Base-by-base conservation (phyloP, 1,140 invertebrate species). In the Cotesia glomerata region DNA sequence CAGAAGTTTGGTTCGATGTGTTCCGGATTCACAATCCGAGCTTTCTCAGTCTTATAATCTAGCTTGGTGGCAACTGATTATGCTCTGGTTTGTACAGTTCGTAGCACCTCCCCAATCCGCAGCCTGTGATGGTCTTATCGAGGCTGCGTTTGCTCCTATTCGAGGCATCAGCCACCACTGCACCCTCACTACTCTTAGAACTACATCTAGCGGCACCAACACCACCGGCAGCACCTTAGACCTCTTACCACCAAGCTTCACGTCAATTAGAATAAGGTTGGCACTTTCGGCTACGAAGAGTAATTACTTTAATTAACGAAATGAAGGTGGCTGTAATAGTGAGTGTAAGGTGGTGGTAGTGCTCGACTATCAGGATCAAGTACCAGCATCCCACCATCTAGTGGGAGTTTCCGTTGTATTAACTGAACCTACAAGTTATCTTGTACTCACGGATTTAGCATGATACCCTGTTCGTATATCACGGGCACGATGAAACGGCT, bases 261-360 rank as follows among this genome's bases (percentile, higher is more conserved):
- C 86, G 86, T 87, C 86, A 88, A 88, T 88, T 88, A 88, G 86
- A 86, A 88, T 87, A 87, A 87, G 85, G 87, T 87, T 87, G 85
- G 86, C 86, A 87, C 85, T 88, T 87, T 85, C 85, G 82, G 39
- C 49, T 86, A 86, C 85, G 86, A 88, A 88, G 87, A 88, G 86
- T 88, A 88, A 88, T 88, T 88, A 87, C 87, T 88, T 88, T 88
- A 88, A 88, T 88, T 88, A 88, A 88, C 86, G 87, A 88, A 88
- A 87, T 87, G 85, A 83, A 82, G 80, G 80, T 68, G 63, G 63
- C 52, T 58, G 14, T 11, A 58, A 16, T 58, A 9, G 18, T 58
- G 18, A 18, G 16, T 54, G 16, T n/a, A 14, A 14, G 61, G 4
- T 32, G 14, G 49, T 49, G 4, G 49, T 49, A 16, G 64, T 32